These are phyloP conservation scores for Bovichtus variegatus DNA, from an alignment of 2,797 vertebrate species.

Conservation along the genomic window DNA sequence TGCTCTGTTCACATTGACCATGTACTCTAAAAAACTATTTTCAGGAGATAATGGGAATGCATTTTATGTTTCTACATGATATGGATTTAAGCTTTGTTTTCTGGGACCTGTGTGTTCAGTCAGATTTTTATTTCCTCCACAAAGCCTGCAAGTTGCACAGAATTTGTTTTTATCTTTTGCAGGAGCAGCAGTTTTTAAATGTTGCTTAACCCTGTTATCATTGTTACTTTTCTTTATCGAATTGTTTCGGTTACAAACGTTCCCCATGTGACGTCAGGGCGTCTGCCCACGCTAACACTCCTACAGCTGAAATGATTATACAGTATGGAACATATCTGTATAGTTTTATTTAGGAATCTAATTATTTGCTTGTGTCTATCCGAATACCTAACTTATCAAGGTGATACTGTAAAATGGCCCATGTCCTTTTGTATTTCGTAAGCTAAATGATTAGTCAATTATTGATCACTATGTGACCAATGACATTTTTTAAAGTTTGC, in stretches of 20 bases:
- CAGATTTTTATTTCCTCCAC: not conserved
- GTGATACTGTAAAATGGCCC: not conserved
- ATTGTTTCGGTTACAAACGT: constrained; percentile 31
- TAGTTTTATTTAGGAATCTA: not conserved
- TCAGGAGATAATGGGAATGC: not conserved
- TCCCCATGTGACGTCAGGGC: constrained; percentile 27
- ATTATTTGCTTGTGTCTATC: not conserved
- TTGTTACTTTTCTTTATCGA: constrained; percentile 39
- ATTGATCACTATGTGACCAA: not conserved
- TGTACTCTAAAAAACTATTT: not conserved
- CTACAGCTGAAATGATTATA: constrained; percentile 43
- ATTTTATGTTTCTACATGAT: not conserved
- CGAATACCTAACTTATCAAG: not conserved
- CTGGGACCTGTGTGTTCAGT: not conserved
- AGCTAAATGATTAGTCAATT: not conserved
- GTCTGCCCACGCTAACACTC: constrained; percentile 25
- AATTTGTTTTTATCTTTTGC: constrained; percentile 12
- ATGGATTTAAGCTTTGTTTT: not conserved
- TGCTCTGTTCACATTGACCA: not conserved
- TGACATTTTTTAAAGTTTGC: not conserved
- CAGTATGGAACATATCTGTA: constrained; percentile 17
- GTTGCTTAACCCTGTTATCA: not conserved
- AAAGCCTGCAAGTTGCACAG: not conserved
- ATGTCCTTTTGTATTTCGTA: not conserved
- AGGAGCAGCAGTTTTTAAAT: constrained; percentile 3